Evolutionary conservation across 2,113 vertebrate genomes (phyloP).

Genomic region (Albula goreensis): DNA sequence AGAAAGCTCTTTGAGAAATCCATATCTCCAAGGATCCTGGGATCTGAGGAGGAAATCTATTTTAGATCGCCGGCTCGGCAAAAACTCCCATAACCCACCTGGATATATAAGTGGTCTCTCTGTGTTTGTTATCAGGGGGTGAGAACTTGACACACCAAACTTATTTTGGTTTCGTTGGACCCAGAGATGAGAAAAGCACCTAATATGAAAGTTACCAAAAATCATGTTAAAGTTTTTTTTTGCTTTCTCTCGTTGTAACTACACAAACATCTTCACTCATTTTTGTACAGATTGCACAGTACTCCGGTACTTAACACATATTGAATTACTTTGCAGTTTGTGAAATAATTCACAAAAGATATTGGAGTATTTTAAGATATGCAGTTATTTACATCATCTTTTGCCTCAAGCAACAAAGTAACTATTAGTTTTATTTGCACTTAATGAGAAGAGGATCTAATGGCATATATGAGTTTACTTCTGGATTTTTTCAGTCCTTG

Average conservation of each 20-base stretch:
- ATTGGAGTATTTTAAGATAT: background rate
- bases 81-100: background rate
- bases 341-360: background rate
- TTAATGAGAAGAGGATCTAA: background rate
- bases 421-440: background rate
- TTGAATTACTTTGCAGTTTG: background rate
- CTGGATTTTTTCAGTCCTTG: background rate
- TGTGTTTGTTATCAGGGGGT: background rate
- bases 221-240: background rate
- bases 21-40: slow-evolving; percentile 1
- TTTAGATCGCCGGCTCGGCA: background rate
- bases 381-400: background rate
- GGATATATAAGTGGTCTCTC: background rate
- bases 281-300: no score
- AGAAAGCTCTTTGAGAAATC: slow-evolving; percentile 9
- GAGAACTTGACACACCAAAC: background rate
- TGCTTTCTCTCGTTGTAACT: background rate
- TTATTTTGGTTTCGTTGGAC: background rate
- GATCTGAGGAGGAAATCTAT: slow-evolving; percentile 7
- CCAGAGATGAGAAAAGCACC: background rate
- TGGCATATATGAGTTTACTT: background rate
- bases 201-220: no score
- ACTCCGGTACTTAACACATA: background rate
- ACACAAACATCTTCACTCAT: no score
- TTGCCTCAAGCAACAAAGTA: background rate